Conservation (phyloP, 2,797 vertebrate genomes). For the Remorina albescens region DNA sequence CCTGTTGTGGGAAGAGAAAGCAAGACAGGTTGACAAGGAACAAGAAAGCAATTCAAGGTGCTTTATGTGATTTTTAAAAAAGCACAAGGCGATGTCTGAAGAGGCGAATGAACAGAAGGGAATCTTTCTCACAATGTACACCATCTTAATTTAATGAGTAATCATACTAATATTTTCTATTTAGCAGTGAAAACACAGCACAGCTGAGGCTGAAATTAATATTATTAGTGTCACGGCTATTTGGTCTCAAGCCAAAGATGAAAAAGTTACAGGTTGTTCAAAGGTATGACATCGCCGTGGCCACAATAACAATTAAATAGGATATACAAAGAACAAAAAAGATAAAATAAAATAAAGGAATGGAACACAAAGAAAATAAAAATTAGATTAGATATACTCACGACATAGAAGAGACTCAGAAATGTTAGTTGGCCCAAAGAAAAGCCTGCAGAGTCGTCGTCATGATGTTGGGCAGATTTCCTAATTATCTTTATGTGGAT, state of each 20-base stretch:
- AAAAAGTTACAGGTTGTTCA: too few relatives aligned
- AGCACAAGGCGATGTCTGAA: not conserved
- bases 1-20: slow-evolving; percentile 35
- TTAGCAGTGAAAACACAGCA: not conserved
- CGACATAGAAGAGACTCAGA: too few relatives aligned
- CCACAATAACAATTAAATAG: too few relatives aligned
- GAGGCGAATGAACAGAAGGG: not conserved
- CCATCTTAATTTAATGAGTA: not conserved
- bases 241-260: too few relatives aligned
- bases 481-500: not conserved
- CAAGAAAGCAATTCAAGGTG: not conserved
- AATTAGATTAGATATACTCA: too few relatives aligned
- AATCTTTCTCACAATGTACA: not conserved
- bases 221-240: not conserved
- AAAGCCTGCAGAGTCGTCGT: too few relatives aligned
- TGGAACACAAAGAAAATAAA: too few relatives aligned
- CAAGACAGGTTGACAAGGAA: not conserved
- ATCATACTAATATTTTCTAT: not conserved
- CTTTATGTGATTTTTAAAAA: not conserved
- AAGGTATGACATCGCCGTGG: too few relatives aligned
- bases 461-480: not conserved
- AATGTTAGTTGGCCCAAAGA: too few relatives aligned
- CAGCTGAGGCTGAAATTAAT: not conserved
- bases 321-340: too few relatives aligned
- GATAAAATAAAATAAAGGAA: too few relatives aligned